Base-by-base conservation (phyloP, 2,888 invertebrate species). In the Cataglyphis rosenhaueri region DNA sequence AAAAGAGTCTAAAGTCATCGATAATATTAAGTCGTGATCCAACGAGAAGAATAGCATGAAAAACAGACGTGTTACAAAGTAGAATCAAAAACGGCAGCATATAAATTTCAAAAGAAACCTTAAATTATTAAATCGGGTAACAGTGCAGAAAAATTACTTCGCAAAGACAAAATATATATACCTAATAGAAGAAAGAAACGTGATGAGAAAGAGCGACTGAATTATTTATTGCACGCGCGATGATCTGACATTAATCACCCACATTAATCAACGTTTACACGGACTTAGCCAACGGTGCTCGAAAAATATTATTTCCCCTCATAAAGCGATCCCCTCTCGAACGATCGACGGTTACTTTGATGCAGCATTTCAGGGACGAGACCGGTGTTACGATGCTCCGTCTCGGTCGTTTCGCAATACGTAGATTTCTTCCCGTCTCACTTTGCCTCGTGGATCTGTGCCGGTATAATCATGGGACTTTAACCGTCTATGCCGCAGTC, bases 181-280 rank as follows among this genome's bases (percentile, higher is more conserved):
- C 0, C 8, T 0, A 12, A 62, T 1, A 8, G 12, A 25, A 35
- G 18, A 18, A 62, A 44, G 32, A 29, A 48, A 18, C 3, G 29
- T 35, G n/a, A 82, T 15, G 18, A 38, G 35, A 29, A 21, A 32
- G 38, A 71, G 1, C 5, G 38, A 44, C 12, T 4, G 38, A 44
- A n/a, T 48, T 73, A 38, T 29, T 73, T 62, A 35, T 62, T 48
- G 32, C 29, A 25, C 65, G 55, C 84, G 81, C 81, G 85, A 87
- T 84, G 83, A 81, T 88, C 85, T 85, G 61, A 83, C 81, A 68
- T 52, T 82, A 79, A 87, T 85, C 84, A 85, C 68, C 83, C 86
- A 87, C n/a, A n/a, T n/a, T n/a, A n/a, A n/a, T 90, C 79, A 89
- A 88, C 68, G 88, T 90, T 52, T 88, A 88, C 89, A 89, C 84